Conservation (phyloP, 2,888 invertebrate genomes). For the Pemphredon lugubris region DNA sequence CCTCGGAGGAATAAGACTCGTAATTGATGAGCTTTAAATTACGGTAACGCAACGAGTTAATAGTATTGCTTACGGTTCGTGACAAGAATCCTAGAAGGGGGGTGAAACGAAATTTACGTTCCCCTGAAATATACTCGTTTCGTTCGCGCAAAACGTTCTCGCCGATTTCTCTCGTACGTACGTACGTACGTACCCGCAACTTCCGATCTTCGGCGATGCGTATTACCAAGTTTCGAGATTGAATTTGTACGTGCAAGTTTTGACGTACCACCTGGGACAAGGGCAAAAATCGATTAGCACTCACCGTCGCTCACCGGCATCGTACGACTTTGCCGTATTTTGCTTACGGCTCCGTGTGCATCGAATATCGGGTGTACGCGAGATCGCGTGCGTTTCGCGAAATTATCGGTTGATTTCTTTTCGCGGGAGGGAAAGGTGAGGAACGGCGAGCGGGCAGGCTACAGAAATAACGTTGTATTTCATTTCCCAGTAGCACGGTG, state of each 20-base stretch:
- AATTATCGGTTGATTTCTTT: constrained; percentile 10
- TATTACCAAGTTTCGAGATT: no score
- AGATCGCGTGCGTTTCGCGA: constrained; percentile 3
- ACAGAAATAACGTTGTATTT: constrained; percentile 45
- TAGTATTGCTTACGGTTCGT: constrained; percentile 8
- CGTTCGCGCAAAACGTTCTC: no score
- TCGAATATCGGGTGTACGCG: not conserved
- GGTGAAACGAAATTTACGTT: not conserved
- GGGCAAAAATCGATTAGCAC: no score
- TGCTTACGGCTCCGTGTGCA: not conserved
- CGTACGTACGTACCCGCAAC: no score
- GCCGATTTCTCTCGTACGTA: no score
- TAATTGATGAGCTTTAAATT: constrained; percentile 32
- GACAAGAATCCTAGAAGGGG: constrained; percentile 11
- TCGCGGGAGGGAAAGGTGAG: not conserved
- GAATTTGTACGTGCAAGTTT: no score
- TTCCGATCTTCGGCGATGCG: no score
- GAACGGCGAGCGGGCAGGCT: constrained; percentile 15
- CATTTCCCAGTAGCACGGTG: constrained; percentile 29
- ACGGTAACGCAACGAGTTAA: constrained; percentile 3
- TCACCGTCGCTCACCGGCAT: no score
- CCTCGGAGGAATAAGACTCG: constrained; percentile 14
- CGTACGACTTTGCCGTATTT: not conserved
- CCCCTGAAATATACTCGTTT: no score
- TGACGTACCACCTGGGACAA: no score